Evolutionary conservation across 2,113 vertebrate species (phyloP), one percentile per base, ranked within the genome.

Genomic region (Emydura subglobosa): DNA sequence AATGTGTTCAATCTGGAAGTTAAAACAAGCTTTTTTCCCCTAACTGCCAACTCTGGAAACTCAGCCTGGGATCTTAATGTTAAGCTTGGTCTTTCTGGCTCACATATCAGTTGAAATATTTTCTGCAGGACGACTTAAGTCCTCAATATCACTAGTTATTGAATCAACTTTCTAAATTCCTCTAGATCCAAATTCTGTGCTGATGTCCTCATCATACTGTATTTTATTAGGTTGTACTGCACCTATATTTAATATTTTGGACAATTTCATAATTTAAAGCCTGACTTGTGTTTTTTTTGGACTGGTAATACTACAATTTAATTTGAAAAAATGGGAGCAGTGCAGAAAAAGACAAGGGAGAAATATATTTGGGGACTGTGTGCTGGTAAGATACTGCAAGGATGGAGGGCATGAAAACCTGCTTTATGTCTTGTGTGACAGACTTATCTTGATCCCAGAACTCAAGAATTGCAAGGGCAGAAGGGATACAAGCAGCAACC

Each of bases 1-100:
- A 7, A 72, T 2, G 0, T 34, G 29, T 27, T 76, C 61, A 53
- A 39, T 65, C 12, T 29, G 53, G 34, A 86, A 85, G 7, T 44
- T 88, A 3, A 85, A 94, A 61, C 1, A 2, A 0, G 1, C 1
- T 24, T 83, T 72, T 76, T 89, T 2, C 0, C 83, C 87, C 39
- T 27, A 7, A 78, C 50, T 27, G 0, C 72, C 53, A 49, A 4
- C 4, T 24, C 39, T 12, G n/a, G 21, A 42, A 74, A 74, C 39
- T 78, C 59, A 24, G 3, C 4, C 65, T 72, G 65, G 34, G 1
- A 85, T 39, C 42, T 83, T 57, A 31, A 34, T 79, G 51, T 51
- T 5, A 74, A 31, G 25, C 1, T 79, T 76, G 89, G 88, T 59
- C 79, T 91, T 79, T 79, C 0, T 4, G 21, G n/a, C 76, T 7